Evolutionary conservation across 2,888 invertebrate species (phyloP).

Genomic region (Mimas tiliae): DNA sequence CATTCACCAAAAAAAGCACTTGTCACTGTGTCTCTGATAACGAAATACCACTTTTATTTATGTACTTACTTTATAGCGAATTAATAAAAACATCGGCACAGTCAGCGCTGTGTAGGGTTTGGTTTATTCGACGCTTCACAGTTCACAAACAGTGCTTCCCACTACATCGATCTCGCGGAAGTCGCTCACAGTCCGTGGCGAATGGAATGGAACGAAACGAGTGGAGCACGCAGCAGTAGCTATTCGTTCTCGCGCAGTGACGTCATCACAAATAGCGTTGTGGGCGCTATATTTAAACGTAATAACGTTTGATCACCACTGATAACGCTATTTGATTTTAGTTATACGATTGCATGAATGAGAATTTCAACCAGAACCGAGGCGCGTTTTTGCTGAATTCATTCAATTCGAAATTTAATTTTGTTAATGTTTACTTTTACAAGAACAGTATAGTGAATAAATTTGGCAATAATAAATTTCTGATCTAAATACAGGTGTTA

Average conservation of each 20-base stretch:
- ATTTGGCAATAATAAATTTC: too few relatives aligned
- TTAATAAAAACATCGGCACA: slow-evolving; percentile 66
- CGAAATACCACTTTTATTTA: slow-evolving; percentile 34
- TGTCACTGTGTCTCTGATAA: slow-evolving; percentile 33
- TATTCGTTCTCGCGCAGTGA: slow-evolving; percentile 44
- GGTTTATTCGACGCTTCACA: slow-evolving; percentile 62
- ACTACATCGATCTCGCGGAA: slow-evolving; percentile 65
- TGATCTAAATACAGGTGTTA: too few relatives aligned
- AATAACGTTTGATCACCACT: slow-evolving; percentile 17
- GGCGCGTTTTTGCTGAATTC: too few relatives aligned
- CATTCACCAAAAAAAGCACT: slow-evolving; percentile 44
- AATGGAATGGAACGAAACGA: slow-evolving; percentile 57
- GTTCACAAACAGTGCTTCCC: slow-evolving; percentile 48
- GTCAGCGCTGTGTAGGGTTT: slow-evolving; percentile 59
- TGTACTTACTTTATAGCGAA: slow-evolving; percentile 37
- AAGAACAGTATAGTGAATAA: not conserved
- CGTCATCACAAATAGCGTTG: slow-evolving; percentile 39
- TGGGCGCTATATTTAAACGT: slow-evolving; percentile 29
- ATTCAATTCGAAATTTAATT: not conserved
- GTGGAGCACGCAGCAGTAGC: slow-evolving; percentile 36
- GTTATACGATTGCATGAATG: slow-evolving; percentile 6
- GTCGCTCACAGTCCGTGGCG: slow-evolving; percentile 55
- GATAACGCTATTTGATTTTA: slow-evolving; percentile 19
- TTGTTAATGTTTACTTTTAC: not conserved
- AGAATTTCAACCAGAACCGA: not conserved